Percentiles rank a stretch among this genome's conserved stretches.
These are phyloP conservation scores for Entomobrya proxima DNA, from an alignment of 2,888 invertebrate species.

Conservation along the genomic window DNA sequence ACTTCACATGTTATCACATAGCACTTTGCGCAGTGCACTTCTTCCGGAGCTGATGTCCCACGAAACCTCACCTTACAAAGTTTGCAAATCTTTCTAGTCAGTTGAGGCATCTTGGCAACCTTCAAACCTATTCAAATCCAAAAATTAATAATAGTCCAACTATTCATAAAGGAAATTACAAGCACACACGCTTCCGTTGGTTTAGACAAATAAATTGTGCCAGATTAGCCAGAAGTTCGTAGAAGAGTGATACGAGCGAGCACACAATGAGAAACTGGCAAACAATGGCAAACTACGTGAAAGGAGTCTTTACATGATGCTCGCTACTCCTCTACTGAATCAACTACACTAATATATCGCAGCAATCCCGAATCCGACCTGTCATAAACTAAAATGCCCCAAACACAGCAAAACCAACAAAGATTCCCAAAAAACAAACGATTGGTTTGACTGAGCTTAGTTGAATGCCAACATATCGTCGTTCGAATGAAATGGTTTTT, in stretches of 20 bases:
- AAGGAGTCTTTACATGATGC: no score
- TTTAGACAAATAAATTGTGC: no score
- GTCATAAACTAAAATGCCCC: not conserved
- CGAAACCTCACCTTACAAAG: slow-evolving; percentile 46
- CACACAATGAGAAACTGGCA: no score
- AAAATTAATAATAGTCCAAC: not conserved
- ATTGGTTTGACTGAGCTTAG: not conserved
- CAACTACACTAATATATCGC: not conserved
- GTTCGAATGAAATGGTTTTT: no score
- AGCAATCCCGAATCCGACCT: not conserved
- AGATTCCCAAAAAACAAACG: not conserved
- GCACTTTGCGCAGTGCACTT: slow-evolving; percentile 52
- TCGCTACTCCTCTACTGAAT: no score
- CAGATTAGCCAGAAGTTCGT: no score
- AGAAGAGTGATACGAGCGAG: no score
- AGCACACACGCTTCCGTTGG: not conserved
- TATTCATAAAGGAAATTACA: no score
- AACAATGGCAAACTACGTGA: no score
- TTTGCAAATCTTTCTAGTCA: slow-evolving; percentile 12
- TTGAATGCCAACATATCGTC: no score
- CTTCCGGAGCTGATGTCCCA: slow-evolving; percentile 38
- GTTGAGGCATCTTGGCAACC: slow-evolving; percentile 32
- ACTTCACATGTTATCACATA: slow-evolving; percentile 47
- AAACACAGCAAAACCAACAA: not conserved
- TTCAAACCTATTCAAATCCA: not conserved